phyloP scores from a whole-genome alignment of 2,797 vertebrate species.

The Delichon dasypus region DNA sequence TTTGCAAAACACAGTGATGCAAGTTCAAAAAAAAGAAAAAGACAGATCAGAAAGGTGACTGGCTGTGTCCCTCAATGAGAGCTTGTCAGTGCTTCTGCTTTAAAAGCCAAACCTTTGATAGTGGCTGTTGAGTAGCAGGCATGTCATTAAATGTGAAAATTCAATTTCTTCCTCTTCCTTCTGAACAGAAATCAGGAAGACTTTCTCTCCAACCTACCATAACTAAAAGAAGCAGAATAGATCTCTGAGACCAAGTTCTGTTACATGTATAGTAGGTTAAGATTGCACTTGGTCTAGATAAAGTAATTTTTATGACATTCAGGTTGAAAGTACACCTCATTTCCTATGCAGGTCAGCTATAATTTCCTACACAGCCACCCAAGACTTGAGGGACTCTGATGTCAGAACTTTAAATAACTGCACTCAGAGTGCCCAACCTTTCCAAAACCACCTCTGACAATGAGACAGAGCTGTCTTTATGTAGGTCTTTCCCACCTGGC shows the following conservation, averaged over 20 bases:
- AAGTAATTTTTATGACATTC: neutral
- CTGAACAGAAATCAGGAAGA: neutral
- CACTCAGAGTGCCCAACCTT: neutral
- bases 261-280: neutral
- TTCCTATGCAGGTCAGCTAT: slow-evolving; percentile 49
- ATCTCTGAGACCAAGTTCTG: neutral
- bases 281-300: neutral
- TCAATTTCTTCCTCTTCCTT: neutral
- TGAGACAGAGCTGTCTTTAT: neutral
- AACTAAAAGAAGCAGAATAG: neutral
- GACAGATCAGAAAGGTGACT: neutral
- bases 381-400: neutral
- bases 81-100: neutral
- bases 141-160: neutral
- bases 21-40: neutral
- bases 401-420: slow-evolving; percentile 34
- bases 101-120: neutral
- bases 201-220: neutral
- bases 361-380: neutral
- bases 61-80: neutral
- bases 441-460: neutral
- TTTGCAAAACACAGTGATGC: neutral
- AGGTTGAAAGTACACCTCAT: neutral
- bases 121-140: neutral
- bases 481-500: neutral